Base-by-base conservation (phyloP, 2,797 vertebrate species). In the Agapornis canus region DNA sequence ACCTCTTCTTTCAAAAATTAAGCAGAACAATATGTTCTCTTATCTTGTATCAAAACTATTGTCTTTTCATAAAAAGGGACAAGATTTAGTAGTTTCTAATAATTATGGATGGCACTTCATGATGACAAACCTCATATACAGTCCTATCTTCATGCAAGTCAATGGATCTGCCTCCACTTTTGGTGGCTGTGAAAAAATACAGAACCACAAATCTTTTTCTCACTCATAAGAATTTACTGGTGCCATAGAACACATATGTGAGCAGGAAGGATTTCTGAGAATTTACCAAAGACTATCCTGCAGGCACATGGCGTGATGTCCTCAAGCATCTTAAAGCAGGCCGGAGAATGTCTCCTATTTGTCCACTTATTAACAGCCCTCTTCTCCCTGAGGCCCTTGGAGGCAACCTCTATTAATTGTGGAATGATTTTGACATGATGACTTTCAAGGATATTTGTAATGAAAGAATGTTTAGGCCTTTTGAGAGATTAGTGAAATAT, bases 331-430 rank as follows among this genome's bases (percentile, higher is more conserved):
- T 91, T 70, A 86, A 90, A 94, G n/a, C 63, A 77, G 82, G 11
- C 70, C 82, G 68, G 91, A 92, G 85, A 86, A 21, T 64, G 76
- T 71, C 59, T 95, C 82, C 48, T 94, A 42, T 96, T 95, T 96
- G 96, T 96, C 95, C 95, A 95, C 66, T 94, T 95, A 97, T 94
- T 92, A 97, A 88, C 73, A 95, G 25, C 70, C n/a, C 29, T 76
- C 64, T 88, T 86, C 80, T 96, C 92, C 95, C 92, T 10, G 29
- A 96, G 92, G 95, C 80, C 82, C 72, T 96, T 70, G 47, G 70
- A 96, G 73, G 87, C 82, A 96, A 96, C 70, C 43, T 90, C 92
- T 96, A 95, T 97, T 96, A 97, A 97, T 97, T 95, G 95, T 90
- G 85, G 82, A 96, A 92, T 95, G 80, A 90, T 94, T 96, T 83